Percentiles rank a stretch among this genome's conserved stretches.
These are phyloP conservation scores for Thalassarche chlororhynchos DNA, from an alignment of 2,113 vertebrate genomes.

Conservation along the genomic window DNA sequence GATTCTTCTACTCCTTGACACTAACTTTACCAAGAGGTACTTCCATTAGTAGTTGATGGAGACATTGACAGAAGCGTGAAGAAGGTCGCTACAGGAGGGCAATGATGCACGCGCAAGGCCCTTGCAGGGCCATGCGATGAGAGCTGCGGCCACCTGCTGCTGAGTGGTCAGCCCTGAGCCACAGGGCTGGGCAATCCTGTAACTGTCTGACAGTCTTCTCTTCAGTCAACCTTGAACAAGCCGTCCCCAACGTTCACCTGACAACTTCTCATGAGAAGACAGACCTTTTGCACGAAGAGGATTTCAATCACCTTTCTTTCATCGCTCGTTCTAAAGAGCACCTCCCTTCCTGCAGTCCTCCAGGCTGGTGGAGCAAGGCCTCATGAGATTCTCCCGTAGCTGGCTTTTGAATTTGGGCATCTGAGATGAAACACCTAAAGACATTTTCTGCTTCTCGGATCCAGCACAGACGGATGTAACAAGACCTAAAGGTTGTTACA, in stretches of 20 bases:
- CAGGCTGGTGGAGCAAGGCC: neutral
- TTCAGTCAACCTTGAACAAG: neutral
- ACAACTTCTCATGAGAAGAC: neutral
- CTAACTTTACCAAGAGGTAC: neutral
- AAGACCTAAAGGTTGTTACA: no score
- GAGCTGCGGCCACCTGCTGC: neutral
- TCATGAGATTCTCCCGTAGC: neutral
- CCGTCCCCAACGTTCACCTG: neutral
- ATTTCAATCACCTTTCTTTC: neutral
- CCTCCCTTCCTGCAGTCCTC: neutral
- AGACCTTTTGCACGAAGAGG: neutral
- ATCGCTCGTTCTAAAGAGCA: fast-evolving
- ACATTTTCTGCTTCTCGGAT: neutral
- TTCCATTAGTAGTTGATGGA: neutral
- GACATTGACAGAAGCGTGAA: neutral
- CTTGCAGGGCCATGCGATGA: neutral
- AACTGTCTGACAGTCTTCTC: neutral
- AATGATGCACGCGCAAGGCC: fast-evolving
- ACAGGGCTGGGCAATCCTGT: neutral
- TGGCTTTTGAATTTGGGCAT: neutral
- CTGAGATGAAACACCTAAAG: neutral
- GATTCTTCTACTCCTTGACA: neutral
- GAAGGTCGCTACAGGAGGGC: neutral
- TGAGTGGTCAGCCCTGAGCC: neutral
- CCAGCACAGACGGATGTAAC: neutral